Evolutionary conservation across 1,140 invertebrate genomes (phyloP).

Genomic region (Drosophila hydei): DNA sequence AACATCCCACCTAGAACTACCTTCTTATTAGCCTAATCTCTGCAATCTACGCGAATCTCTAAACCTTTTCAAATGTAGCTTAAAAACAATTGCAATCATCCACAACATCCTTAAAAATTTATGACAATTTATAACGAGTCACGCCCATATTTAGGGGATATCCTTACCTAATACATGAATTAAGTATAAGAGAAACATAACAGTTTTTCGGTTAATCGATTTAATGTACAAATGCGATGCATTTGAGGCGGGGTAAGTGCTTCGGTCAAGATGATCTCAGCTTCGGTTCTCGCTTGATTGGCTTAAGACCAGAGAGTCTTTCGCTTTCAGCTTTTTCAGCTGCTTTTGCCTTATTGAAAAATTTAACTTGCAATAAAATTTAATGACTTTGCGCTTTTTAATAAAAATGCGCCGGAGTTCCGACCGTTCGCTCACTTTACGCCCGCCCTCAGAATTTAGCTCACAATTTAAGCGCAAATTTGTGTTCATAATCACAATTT

Average conservation of each 20-base stretch:
- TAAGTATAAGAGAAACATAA: background rate
- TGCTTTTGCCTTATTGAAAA: conserved; percentile 71
- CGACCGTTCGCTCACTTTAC: background rate
- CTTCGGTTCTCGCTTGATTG: conserved; percentile 28
- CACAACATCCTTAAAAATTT: no score
- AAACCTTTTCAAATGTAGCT: no score
- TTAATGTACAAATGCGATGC: background rate
- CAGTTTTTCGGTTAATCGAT: conserved; percentile 7
- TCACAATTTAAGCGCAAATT: conserved; percentile 78
- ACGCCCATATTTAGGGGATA: background rate
- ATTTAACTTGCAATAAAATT: conserved; percentile 81
- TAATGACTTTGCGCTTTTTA: conserved; percentile 79
- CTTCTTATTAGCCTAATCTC: no score
- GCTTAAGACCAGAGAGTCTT: conserved; percentile 10
- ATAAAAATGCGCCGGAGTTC: conserved; percentile 54
- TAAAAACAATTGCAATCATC: no score
- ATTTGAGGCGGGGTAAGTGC: background rate
- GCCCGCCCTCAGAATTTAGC: conserved; percentile 33
- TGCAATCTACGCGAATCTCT: no score
- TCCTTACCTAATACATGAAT: conserved; percentile 3
- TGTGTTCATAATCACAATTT: conserved; percentile 82
- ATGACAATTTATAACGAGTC: background rate
- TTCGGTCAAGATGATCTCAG: background rate
- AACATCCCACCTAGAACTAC: no score
- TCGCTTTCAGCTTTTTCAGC: conserved; percentile 17